phyloP scores from a whole-genome alignment of 2,888 invertebrate species.

The Scaeva pyrastri region DNA sequence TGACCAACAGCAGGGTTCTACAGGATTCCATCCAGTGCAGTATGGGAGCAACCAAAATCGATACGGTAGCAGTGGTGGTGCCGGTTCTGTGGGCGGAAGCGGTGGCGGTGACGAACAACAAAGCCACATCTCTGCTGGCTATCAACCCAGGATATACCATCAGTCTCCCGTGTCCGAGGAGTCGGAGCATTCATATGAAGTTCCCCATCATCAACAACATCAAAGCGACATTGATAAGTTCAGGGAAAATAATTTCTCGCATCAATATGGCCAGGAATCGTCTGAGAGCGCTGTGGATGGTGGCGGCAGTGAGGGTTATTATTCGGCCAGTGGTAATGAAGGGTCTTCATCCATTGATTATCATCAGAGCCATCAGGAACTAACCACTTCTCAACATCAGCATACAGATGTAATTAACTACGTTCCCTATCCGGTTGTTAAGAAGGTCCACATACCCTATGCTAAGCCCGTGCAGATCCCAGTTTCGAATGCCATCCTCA shows the following conservation, averaged over 20 bases:
- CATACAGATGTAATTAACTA: conserved; percentile 86
- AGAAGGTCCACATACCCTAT: conserved; percentile 89
- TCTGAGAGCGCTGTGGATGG: conserved; percentile 75
- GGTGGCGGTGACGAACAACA: conserved; percentile 77
- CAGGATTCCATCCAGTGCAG: conserved; percentile 44
- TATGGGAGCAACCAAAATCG: conserved; percentile 42
- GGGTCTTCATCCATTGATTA: conserved; percentile 77
- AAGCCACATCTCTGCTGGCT: conserved; percentile 76
- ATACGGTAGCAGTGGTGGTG: conserved; percentile 64
- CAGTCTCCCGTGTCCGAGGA: conserved; percentile 33
- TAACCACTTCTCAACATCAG: conserved; percentile 80
- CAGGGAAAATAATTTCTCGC: conserved; percentile 81
- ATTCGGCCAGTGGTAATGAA: conserved; percentile 70
- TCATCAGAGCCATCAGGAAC: conserved; percentile 77
- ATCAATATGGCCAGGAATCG: conserved; percentile 80
- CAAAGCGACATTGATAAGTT: conserved; percentile 80
- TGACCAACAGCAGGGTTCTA: conserved; percentile 48
- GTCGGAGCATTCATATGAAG: conserved; percentile 56
- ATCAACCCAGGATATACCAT: conserved; percentile 56
- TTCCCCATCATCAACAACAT: conserved; percentile 40
- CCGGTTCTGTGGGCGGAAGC: conserved; percentile 76
- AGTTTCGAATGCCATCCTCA: conserved; percentile 90
- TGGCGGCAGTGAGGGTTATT: conserved; percentile 18
- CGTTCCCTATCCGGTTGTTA: conserved; percentile 88
- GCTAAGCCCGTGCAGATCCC: conserved; percentile 90